A percentile compares a stretch with the other conserved stretches of the same genome.
Evolutionary conservation across 2,113 vertebrate genomes (phyloP).

Genomic region (Urocitellus parryii): DNA sequence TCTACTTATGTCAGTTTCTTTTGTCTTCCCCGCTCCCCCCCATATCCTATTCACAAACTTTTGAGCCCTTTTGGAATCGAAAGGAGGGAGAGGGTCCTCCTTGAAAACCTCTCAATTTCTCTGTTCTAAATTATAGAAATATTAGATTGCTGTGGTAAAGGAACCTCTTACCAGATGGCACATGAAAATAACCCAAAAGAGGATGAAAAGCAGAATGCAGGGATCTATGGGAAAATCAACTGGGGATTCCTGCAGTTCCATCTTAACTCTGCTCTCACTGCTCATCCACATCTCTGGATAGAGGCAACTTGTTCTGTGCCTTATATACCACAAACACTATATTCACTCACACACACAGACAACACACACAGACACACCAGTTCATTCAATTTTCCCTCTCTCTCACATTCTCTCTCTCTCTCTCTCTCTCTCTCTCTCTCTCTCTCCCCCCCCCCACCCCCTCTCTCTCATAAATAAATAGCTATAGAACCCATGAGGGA

Average conservation of each 20-base stretch:
- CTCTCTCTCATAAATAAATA: background rate
- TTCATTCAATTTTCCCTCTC: too few species aligned
- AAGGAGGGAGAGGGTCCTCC: background rate
- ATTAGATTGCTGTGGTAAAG: background rate
- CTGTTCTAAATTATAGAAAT: background rate
- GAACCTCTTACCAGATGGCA: background rate
- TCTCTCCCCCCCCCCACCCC: rapidly evolving
- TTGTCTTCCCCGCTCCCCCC: background rate
- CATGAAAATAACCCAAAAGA: background rate
- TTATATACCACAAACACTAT: background rate
- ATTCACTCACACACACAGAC: background rate
- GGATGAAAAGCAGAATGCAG: background rate
- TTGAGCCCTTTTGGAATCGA: background rate
- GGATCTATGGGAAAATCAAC: background rate
- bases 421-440: too few species aligned
- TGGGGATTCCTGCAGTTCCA: background rate
- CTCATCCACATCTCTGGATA: background rate
- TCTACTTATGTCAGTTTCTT: background rate
- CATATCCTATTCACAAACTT: background rate
- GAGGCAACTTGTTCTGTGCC: background rate
- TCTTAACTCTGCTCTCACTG: background rate
- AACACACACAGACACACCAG: background rate
- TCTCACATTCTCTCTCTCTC: too few species aligned
- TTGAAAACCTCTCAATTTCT: background rate
- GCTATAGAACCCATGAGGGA: background rate